A percentile compares a stretch with the other conserved stretches of the same genome.
These are phyloP conservation scores for Calidris pugnax DNA, from an alignment of 2,113 vertebrate species.

Conservation along the genomic window DNA sequence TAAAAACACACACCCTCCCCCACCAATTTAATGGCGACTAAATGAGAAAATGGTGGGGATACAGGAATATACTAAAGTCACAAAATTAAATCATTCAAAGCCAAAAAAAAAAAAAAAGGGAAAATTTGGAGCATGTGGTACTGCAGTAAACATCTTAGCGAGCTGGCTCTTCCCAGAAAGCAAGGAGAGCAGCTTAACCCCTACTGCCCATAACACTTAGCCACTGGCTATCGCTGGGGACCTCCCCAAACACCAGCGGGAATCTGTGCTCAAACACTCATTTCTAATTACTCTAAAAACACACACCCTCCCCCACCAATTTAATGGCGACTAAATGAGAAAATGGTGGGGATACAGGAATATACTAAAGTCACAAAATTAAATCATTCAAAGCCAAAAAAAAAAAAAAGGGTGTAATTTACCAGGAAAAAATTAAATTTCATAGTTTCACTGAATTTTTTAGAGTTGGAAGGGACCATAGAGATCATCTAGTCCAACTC, in stretches of 20 bases:
- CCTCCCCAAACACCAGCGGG: fast-evolving
- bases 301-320: fast-evolving
- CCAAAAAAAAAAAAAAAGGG: too few relatives aligned
- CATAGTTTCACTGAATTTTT: too few relatives aligned
- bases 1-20: neutral
- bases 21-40: neutral
- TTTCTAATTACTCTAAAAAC: neutral
- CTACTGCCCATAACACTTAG: neutral
- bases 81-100: too few relatives aligned
- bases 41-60: neutral
- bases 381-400: neutral
- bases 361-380: neutral
- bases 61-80: neutral
- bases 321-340: neutral
- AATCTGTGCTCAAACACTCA: neutral
- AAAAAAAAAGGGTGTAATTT: neutral
- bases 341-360: neutral
- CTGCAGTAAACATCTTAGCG: neutral
- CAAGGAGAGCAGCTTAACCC: neutral
- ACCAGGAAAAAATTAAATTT: neutral
- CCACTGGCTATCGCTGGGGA: neutral
- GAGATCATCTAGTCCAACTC: too few relatives aligned
- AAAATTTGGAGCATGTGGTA: neutral
- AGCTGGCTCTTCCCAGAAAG: neutral
- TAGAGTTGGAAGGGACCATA: too few relatives aligned